phyloP scores from a whole-genome alignment of 2,113 vertebrate genomes.

The Sturnus vulgaris region DNA sequence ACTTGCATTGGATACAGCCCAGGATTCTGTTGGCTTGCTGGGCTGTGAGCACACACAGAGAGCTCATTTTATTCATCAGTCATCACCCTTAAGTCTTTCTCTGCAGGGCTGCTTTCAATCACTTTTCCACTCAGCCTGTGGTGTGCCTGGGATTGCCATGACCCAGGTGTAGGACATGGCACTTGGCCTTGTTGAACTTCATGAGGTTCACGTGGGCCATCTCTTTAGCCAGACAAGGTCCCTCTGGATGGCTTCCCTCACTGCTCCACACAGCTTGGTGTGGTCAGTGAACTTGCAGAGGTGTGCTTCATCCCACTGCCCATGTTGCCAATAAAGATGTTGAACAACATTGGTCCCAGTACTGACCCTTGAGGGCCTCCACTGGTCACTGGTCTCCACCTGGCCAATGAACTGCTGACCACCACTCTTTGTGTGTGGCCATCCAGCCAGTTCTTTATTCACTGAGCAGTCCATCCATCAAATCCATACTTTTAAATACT shows the following conservation, averaged over 20 bases:
- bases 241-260: not conserved
- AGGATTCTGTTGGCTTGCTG: not conserved
- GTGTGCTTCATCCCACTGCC: not conserved
- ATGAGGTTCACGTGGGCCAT: fast-evolving
- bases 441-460: not conserved
- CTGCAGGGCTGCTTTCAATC: not conserved
- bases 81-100: too few species aligned
- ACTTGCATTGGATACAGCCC: not conserved
- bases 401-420: too few species aligned
- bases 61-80: not conserved
- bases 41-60: not conserved
- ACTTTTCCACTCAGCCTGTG: not conserved
- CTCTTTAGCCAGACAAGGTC: not conserved
- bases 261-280: not conserved
- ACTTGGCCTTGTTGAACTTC: not conserved
- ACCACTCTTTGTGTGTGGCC: not conserved
- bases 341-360: not conserved
- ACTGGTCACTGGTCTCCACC: fast-evolving
- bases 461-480: not conserved
- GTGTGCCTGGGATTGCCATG: not conserved
- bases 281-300: not conserved
- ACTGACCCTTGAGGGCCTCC: not conserved
- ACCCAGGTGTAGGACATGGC: not conserved
- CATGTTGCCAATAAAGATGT: too few species aligned
- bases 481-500: not conserved